Base-by-base conservation (phyloP, 2,888 invertebrate genomes). In the Alcis repandata region DNA sequence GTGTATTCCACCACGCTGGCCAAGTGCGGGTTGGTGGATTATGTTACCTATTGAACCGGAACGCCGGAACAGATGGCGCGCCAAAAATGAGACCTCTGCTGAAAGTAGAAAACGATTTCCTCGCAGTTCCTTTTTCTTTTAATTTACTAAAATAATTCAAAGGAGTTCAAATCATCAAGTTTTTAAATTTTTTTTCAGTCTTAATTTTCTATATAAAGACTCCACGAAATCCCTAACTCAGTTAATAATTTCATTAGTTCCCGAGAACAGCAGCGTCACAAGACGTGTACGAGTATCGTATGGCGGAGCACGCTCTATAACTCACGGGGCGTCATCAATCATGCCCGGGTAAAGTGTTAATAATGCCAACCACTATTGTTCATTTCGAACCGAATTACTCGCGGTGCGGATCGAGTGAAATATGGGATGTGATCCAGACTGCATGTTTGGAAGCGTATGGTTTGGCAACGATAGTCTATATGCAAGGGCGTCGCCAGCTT, bases 281-380 rank as follows among this genome's bases (percentile, higher is more conserved):
- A 63, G 52, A 59, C 58, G 77, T 80, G 82, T 82, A 82, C 79
- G 80, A 83, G 84, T 87, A 87, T 88, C 88, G 85, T 85, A 89
- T 87, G 89, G 80, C 61, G 56, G 45, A 22, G 46, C 11, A 3
- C 10, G 32, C 10, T 49, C 89, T 88, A 91, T 91, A 89, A 88
- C 84, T 92, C 91, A 91, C 85, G 80, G 84, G 74, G 74, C 59
- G 63, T 88, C 91, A 92, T 92, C 91, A 90, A 91, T 91, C 91
- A 91, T 88, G 67, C 79, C 79, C 85, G 87, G 60, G 70, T 66
- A 88, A 89, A 90, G 90, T 90, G 91, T 89, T 91, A 90, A 89
- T 90, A 90, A 90, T 89, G 83, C 87, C 82, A 83, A 80, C 79
- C 82, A 83, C 86, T 85, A 89, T 87, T 89, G 88, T 89, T 82